These are phyloP conservation scores for Agrilus cyanescens DNA, from an alignment of 2,888 invertebrate genomes.

Conservation along the genomic window DNA sequence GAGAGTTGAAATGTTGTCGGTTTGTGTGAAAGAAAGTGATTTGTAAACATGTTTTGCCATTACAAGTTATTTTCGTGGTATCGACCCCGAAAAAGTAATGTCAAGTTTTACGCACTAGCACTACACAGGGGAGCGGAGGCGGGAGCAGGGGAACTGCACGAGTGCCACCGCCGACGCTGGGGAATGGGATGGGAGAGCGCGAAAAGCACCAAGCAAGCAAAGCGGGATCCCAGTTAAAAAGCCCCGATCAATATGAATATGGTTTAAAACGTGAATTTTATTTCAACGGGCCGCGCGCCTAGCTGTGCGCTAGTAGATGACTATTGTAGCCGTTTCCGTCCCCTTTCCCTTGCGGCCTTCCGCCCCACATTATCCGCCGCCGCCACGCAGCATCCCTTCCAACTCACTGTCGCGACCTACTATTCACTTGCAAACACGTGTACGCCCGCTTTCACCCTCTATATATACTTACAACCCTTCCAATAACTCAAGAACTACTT, in stretches of 20 bases:
- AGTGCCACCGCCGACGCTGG: conserved; percentile 10
- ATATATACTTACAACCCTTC: no score
- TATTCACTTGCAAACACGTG: no score
- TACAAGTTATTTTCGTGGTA: no score
- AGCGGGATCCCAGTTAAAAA: conserved; percentile 43
- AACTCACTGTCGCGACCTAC: conserved; percentile 12
- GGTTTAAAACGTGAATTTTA: conserved; percentile 54
- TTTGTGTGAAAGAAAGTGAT: no score
- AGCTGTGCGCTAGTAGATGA: conserved; percentile 16
- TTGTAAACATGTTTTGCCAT: no score
- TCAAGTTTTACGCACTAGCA: no score
- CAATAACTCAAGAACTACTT: no score
- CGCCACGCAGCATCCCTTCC: conserved; percentile 25
- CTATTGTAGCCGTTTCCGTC: conserved; percentile 16
- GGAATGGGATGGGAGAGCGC: conserved; percentile 21
- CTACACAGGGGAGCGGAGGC: conserved; percentile 15
- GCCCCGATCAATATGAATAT: conserved; percentile 52
- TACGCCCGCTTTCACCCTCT: no score
- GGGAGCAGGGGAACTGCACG: conserved; percentile 12
- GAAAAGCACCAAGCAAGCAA: conserved; percentile 6
- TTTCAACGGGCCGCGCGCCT: conserved; percentile 38
- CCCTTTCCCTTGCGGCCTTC: conserved; percentile 25
- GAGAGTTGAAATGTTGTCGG: no score
- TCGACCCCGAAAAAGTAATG: no score
- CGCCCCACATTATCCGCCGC: conserved; percentile 24